These are phyloP conservation scores for Pelobates cultripes DNA, from an alignment of 2,797 vertebrate genomes.

Conservation along the genomic window DNA sequence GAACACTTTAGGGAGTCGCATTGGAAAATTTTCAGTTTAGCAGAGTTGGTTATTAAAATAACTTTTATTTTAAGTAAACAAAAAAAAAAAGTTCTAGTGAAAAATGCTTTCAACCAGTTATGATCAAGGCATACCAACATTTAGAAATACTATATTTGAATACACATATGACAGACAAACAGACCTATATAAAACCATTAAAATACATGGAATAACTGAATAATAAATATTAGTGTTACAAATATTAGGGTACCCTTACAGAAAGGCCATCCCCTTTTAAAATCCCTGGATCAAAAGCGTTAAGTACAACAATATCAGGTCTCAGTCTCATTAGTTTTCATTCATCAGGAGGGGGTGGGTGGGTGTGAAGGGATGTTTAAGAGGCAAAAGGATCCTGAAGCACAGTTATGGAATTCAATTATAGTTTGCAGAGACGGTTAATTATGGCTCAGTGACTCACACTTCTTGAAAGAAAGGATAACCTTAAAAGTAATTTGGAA, in stretches of 20 bases:
- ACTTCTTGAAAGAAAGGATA: constrained; percentile 29
- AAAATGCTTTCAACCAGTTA: too few species aligned
- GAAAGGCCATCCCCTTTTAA: not conserved
- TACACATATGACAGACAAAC: not conserved
- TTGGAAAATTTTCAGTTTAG: too few species aligned
- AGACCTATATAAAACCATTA: not conserved
- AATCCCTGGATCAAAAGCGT: constrained; percentile 21
- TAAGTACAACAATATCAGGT: constrained; percentile 26
- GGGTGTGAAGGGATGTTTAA: constrained; percentile 5
- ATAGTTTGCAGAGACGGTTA: constrained; percentile 21
- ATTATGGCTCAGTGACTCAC: constrained; percentile 41
- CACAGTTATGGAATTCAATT: constrained; percentile 42
- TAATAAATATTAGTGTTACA: not conserved
- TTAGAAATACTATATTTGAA: not conserved
- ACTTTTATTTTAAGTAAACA: too few species aligned
- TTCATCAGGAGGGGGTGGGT: constrained; percentile 11
- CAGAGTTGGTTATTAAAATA: too few species aligned
- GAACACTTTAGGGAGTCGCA: too few species aligned
- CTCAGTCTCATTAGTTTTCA: constrained; percentile 19
- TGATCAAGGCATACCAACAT: too few species aligned
- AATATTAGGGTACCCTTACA: not conserved
- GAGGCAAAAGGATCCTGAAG: constrained; percentile 34
- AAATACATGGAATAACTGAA: not conserved
- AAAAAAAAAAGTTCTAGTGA: too few species aligned
- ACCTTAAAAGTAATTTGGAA: constrained; percentile 23